Percentiles rank a stretch among this genome's conserved stretches.
Evolutionary conservation across 2,888 invertebrate species (phyloP).

Genomic region (Rotaria magnacalcarata): DNA sequence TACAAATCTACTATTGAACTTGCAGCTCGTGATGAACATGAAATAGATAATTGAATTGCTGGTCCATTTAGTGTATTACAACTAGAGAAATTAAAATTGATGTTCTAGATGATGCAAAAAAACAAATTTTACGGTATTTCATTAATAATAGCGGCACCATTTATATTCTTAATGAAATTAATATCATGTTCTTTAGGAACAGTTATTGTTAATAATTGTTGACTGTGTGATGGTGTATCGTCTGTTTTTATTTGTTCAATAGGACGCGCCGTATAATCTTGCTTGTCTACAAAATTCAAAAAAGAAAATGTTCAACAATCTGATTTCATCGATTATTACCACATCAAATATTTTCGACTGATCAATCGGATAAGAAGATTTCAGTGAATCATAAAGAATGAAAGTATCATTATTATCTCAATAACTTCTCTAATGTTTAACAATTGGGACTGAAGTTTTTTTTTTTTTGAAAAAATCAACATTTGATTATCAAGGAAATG

Average conservation of each 20-base stretch:
- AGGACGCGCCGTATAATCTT: neutral
- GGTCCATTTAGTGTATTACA: neutral
- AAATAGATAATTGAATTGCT: neutral
- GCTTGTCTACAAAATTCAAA: neutral
- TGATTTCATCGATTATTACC: too few species aligned
- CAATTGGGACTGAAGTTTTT: too few species aligned
- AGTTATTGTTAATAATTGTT: conserved; percentile 11
- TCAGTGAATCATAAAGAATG: too few species aligned
- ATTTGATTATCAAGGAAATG: too few species aligned
- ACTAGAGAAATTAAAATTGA: neutral
- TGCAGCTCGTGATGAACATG: neutral
- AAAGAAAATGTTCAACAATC: too few species aligned
- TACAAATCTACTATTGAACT: neutral
- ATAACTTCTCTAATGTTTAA: too few species aligned
- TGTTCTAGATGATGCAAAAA: neutral
- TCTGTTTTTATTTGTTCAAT: neutral
- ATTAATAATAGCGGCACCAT: neutral
- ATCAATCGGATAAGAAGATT: too few species aligned
- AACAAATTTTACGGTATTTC: neutral
- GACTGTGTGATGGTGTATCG: neutral
- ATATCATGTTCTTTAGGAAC: neutral
- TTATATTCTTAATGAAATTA: neutral
- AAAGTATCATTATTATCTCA: too few species aligned
- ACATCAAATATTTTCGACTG: too few species aligned
- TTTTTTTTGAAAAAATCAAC: too few species aligned